A percentile compares a stretch with the other conserved stretches of the same genome.
Evolutionary conservation across 2,113 vertebrate species (phyloP).

Genomic region (Austrofundulus limnaeus): DNA sequence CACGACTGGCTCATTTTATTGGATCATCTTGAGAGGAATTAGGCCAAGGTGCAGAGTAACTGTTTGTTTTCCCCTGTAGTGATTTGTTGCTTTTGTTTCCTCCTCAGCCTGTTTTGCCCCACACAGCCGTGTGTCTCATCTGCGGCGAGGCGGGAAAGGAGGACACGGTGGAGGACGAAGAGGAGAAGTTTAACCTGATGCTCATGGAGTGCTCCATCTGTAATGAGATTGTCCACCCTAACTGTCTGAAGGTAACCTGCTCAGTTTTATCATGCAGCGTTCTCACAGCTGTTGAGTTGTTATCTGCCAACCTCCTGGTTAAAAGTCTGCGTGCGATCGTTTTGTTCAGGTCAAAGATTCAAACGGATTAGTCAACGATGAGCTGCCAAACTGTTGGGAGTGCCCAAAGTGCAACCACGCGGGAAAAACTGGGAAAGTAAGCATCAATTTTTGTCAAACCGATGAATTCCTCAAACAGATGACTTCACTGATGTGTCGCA

Average conservation of each 20-base stretch:
- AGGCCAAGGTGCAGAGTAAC: neutral
- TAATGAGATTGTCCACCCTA: constrained; percentile 96
- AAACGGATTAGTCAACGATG: constrained; percentile 93
- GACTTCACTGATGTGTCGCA: constrained; percentile 2
- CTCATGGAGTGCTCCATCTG: constrained; percentile 99
- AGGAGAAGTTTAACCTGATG: constrained; percentile 95
- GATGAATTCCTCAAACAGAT: neutral
- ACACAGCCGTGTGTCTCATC: constrained; percentile 94
- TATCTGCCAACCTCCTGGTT: neutral
- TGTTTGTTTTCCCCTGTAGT: neutral
- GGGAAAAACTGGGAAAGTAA: constrained; percentile 99
- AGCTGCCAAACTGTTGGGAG: constrained; percentile 98
- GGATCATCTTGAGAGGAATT: too few relatives aligned
- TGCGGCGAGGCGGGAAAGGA: constrained; percentile 97
- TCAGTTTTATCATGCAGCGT: neutral
- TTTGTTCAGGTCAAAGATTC: constrained; percentile 89
- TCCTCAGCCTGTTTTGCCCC: constrained; percentile 90
- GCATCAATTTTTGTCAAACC: constrained; percentile 65
- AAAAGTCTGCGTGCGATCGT: neutral
- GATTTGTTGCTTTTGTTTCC: neutral
- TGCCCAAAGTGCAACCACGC: constrained; percentile 98
- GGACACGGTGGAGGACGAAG: constrained; percentile 92
- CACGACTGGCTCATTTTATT: too few relatives aligned
- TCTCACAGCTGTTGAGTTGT: neutral
- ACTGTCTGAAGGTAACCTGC: constrained; percentile 91